These are phyloP conservation scores for Tribolium madens DNA, from an alignment of 1,140 invertebrate genomes.

Conservation along the genomic window DNA sequence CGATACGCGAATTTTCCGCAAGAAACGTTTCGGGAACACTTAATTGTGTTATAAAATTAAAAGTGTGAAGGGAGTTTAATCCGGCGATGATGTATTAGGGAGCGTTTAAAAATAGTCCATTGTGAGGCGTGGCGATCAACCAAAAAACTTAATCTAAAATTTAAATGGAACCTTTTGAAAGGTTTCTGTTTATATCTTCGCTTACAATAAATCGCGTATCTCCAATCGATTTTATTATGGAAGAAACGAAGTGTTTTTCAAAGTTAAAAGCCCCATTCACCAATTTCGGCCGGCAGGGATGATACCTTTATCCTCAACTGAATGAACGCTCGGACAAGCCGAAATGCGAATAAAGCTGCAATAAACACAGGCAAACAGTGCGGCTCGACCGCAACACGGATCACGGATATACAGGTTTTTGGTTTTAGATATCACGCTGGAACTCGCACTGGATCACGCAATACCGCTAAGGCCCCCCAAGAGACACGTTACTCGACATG, in stretches of 20 bases:
- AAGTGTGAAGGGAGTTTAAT: slow-evolving; percentile 37
- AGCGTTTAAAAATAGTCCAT: slow-evolving; percentile 35
- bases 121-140: slow-evolving; percentile 31
- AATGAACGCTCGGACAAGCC: slow-evolving; percentile 37
- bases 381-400: slow-evolving; percentile 44
- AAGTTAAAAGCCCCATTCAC: slow-evolving; percentile 39
- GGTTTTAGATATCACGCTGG: slow-evolving; percentile 30
- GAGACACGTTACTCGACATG: slow-evolving; percentile 27
- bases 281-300: slow-evolving; percentile 34
- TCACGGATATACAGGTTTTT: slow-evolving; percentile 35
- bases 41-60: slow-evolving; percentile 40
- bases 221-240: slow-evolving; percentile 34
- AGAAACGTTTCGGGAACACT: slow-evolving; percentile 17
- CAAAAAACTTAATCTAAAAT: slow-evolving; percentile 39
- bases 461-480: slow-evolving; percentile 11
- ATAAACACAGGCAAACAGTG: slow-evolving; percentile 47
- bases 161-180: slow-evolving; percentile 37
- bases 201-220: slow-evolving; percentile 37
- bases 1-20: background rate
- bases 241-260: slow-evolving; percentile 37
- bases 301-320: slow-evolving; percentile 35
- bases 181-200: slow-evolving; percentile 30
- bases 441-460: slow-evolving; percentile 37
- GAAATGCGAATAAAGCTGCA: slow-evolving; percentile 42
- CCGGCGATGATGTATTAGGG: slow-evolving; percentile 32